These are phyloP conservation scores for Channa maculata DNA, from an alignment of 2,113 vertebrate genomes.

Conservation along the genomic window DNA sequence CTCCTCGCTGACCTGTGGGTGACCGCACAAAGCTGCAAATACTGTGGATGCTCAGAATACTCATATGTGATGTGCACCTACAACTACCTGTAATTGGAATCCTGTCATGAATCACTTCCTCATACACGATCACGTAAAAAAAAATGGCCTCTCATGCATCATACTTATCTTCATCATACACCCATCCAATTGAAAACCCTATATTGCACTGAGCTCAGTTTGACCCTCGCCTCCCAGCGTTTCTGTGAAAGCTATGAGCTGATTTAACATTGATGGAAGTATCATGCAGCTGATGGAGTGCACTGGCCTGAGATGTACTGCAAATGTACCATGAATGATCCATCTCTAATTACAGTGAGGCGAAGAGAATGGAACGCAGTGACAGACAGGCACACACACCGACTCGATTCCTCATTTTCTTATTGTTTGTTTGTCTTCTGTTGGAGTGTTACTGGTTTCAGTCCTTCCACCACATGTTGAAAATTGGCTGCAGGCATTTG, in stretches of 20 bases:
- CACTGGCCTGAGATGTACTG: constrained; percentile 5
- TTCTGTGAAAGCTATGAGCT: constrained; percentile 16
- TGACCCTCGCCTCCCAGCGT: constrained; percentile 3
- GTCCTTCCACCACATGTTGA: background rate
- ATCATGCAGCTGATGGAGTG: constrained; percentile 26
- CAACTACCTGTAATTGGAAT: constrained; percentile 16
- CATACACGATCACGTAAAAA: background rate
- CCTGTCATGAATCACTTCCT: background rate
- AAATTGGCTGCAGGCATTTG: constrained; percentile 12
- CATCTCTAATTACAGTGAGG: constrained; percentile 8
- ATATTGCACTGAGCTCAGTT: background rate
- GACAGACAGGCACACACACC: background rate
- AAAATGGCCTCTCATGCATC: background rate
- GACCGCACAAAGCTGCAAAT: constrained; percentile 11
- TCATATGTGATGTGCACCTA: background rate
- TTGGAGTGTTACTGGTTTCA: background rate
- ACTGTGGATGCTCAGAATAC: background rate
- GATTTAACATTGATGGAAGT: constrained; percentile 28
- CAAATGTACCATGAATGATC: constrained; percentile 9
- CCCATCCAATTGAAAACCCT: constrained; percentile 17
- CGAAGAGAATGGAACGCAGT: background rate
- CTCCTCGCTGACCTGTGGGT: constrained; percentile 6
- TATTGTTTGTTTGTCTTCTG: background rate
- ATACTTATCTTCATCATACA: background rate
- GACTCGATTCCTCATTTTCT: too few species aligned